Evolutionary conservation across 2,888 invertebrate species (phyloP).

Genomic region (Atethmia centrago): DNA sequence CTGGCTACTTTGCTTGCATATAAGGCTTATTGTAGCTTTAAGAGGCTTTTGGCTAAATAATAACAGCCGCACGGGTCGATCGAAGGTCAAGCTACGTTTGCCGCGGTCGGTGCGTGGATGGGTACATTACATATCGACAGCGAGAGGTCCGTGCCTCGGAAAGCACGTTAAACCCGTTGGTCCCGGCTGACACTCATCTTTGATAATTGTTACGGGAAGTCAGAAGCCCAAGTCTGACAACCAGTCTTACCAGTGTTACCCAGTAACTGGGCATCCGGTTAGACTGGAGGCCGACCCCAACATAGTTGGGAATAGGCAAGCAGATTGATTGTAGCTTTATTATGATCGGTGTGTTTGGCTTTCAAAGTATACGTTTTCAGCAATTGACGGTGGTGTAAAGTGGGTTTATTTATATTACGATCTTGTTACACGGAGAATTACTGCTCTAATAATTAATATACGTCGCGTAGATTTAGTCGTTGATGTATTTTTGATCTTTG

Average conservation of each 20-base stretch:
- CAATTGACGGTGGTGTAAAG: not conserved
- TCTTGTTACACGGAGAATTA: constrained; percentile 16
- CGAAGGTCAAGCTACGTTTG: not conserved
- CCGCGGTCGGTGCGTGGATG: not conserved
- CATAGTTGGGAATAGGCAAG: too few relatives aligned
- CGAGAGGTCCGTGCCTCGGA: too few relatives aligned
- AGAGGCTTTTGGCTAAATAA: not conserved
- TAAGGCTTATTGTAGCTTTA: not conserved
- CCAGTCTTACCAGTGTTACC: too few relatives aligned
- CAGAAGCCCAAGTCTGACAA: too few relatives aligned
- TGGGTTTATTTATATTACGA: constrained; percentile 19
- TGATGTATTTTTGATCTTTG: not conserved
- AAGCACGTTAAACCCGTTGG: too few relatives aligned
- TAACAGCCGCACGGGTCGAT: not conserved
- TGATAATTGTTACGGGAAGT: too few relatives aligned
- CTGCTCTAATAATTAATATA: not conserved
- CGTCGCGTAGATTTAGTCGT: not conserved
- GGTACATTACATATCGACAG: not conserved
- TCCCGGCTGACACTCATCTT: too few relatives aligned
- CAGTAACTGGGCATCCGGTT: too few relatives aligned
- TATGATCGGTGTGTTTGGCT: not conserved
- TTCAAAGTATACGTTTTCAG: not conserved
- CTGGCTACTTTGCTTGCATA: not conserved
- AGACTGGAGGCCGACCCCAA: too few relatives aligned
- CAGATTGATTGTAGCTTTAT: not conserved